Conservation (phyloP, 2,797 vertebrate species). For the Sebastes hubbsi region DNA sequence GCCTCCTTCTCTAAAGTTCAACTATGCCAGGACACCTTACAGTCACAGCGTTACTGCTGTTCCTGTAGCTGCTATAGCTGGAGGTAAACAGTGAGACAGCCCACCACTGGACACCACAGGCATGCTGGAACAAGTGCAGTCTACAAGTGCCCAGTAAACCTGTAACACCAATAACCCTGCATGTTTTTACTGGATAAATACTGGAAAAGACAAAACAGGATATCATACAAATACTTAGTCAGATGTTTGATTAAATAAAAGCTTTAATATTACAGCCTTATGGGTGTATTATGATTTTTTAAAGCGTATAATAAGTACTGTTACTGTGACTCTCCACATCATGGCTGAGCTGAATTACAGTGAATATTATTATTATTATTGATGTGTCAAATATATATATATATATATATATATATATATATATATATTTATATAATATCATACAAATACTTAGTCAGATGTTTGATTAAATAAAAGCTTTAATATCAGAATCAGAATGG, state of each 20-base stretch:
- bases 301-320: no score
- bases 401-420: no score
- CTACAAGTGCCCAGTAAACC: no score
- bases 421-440: no score
- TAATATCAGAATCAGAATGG: no score
- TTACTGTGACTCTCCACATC: background rate
- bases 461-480: background rate
- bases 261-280: background rate
- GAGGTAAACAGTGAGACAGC: conserved; percentile 11
- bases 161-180: background rate
- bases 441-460: background rate
- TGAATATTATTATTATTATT: background rate
- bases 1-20: background rate
- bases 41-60: background rate
- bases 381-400: background rate
- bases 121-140: background rate
- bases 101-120: conserved; percentile 8
- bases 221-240: background rate
- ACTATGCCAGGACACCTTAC: background rate
- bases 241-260: background rate
- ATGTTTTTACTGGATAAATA: background rate
- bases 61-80: background rate
- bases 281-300: background rate
- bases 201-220: background rate
- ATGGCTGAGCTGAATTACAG: background rate